These are phyloP conservation scores for Atta colombica DNA, from an alignment of 1,140 invertebrate genomes.

Conservation along the genomic window DNA sequence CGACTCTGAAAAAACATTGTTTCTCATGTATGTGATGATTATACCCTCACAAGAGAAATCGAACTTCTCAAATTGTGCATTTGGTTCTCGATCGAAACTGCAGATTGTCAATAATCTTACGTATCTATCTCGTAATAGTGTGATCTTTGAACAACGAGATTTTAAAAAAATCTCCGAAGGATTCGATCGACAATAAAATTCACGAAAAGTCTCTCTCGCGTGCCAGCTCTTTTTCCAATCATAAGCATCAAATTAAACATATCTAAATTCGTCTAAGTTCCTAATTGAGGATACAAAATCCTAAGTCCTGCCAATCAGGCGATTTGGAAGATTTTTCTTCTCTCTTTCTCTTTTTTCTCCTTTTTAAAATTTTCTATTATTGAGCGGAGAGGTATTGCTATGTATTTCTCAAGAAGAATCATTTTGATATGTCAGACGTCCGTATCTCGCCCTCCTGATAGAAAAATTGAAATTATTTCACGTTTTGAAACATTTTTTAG, in stretches of 20 bases:
- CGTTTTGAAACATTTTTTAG: no score
- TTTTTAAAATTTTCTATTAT: conserved; percentile 77
- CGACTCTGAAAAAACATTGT: conserved; percentile 26
- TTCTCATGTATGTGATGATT: neutral
- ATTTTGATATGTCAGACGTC: conserved; percentile 84
- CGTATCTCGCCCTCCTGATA: conserved; percentile 12
- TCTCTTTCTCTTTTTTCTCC: conserved; percentile 40
- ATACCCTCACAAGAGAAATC: neutral
- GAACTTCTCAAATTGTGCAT: conserved; percentile 4
- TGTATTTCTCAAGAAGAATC: conserved; percentile 81
- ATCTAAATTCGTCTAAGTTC: conserved; percentile 50
- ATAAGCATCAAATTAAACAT: conserved; percentile 35
- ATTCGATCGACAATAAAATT: conserved; percentile 36
- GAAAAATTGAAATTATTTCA: no score
- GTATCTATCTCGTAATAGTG: neutral
- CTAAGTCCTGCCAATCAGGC: no score
- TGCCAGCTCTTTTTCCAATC: neutral
- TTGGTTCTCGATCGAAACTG: conserved; percentile 21
- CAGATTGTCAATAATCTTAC: neutral
- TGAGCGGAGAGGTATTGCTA: conserved; percentile 84
- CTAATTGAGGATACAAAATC: conserved; percentile 1
- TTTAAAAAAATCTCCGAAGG: neutral
- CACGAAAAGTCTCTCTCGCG: conserved; percentile 1
- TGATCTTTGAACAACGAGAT: neutral
- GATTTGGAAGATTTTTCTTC: neutral